Conservation (phyloP, 2,888 invertebrate species). For the Melanotus villosus region DNA sequence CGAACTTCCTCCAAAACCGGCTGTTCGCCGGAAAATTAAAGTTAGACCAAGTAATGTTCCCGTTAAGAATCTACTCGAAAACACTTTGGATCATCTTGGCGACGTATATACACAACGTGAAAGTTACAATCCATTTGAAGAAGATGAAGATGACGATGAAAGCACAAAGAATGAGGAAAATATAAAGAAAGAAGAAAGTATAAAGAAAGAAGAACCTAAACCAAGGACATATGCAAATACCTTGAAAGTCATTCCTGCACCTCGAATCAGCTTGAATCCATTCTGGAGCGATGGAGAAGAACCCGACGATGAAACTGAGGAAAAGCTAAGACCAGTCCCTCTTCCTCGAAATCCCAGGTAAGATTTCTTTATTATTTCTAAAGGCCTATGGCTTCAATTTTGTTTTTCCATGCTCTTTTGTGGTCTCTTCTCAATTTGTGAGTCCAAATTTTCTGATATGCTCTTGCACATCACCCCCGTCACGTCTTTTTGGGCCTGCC, state of each 20-base stretch:
- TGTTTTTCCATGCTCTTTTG: too few relatives aligned
- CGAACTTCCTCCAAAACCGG: slow-evolving; percentile 65
- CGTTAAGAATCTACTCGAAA: slow-evolving; percentile 24
- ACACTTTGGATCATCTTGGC: slow-evolving; percentile 33
- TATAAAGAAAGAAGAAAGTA: slow-evolving; percentile 56
- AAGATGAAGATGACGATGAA: slow-evolving; percentile 55
- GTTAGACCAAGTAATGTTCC: background rate
- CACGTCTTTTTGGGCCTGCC: too few relatives aligned
- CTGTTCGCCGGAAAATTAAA: slow-evolving; percentile 37
- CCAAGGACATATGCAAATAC: slow-evolving; percentile 25
- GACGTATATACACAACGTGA: slow-evolving; percentile 45
- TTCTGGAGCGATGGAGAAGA: slow-evolving; percentile 82
- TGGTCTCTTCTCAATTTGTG: too few relatives aligned
- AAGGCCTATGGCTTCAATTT: too few relatives aligned
- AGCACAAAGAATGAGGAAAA: too few relatives aligned
- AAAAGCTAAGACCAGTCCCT: slow-evolving; percentile 56
- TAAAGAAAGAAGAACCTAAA: slow-evolving; percentile 55
- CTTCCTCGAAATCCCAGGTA: slow-evolving; percentile 69
- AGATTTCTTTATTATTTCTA: slow-evolving; percentile 19
- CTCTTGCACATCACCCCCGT: too few relatives aligned
- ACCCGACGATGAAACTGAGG: slow-evolving; percentile 68
- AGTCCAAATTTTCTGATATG: too few relatives aligned
- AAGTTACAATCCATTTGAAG: slow-evolving; percentile 56
- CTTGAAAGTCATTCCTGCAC: slow-evolving; percentile 57
- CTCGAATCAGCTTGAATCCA: slow-evolving; percentile 75